Evolutionary conservation across 2,797 vertebrate species (phyloP).

Genomic region (Poeciliopsis presidionis): DNA sequence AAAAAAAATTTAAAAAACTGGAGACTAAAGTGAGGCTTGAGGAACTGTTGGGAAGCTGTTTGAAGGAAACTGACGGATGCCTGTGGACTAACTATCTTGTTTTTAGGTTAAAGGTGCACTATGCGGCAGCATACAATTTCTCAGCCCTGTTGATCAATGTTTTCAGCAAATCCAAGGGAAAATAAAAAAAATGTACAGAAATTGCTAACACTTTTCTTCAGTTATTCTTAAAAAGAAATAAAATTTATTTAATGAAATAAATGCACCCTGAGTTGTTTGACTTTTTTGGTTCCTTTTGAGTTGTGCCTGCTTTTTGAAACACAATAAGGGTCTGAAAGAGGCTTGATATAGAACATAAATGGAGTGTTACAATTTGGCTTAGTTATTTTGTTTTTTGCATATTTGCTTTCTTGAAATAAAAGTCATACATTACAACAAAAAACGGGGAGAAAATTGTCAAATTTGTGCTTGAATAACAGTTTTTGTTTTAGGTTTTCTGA

Average conservation of each 20-base stretch:
- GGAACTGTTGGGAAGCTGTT: slow-evolving; percentile 74
- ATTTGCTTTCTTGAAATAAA: slow-evolving; percentile 16
- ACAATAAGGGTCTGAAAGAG: slow-evolving; percentile 5
- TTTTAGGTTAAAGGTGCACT: slow-evolving; percentile 83
- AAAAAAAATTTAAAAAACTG: slow-evolving; percentile 81
- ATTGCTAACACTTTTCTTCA: slow-evolving; percentile 85
- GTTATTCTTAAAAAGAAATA: slow-evolving; percentile 88
- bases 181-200: slow-evolving; percentile 85
- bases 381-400: slow-evolving; percentile 18
- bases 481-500: not conserved
- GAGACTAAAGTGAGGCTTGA: slow-evolving; percentile 72
- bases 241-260: slow-evolving; percentile 87
- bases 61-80: slow-evolving; percentile 79
- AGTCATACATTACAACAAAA: slow-evolving; percentile 1
- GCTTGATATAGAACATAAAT: not conserved
- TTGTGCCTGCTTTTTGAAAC: not conserved
- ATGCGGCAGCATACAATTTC: slow-evolving; percentile 80
- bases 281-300: slow-evolving; percentile 18
- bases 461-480: slow-evolving; percentile 9
- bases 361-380: slow-evolving; percentile 12
- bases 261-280: slow-evolving; percentile 41
- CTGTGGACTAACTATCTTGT: slow-evolving; percentile 79
- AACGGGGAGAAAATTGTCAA: not conserved
- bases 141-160: slow-evolving; percentile 78
- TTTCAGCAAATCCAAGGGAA: slow-evolving; percentile 81